Percentiles rank a stretch among this genome's conserved stretches.
phyloP scores from a whole-genome alignment of 2,797 vertebrate genomes.

The Vultur gryphus region DNA sequence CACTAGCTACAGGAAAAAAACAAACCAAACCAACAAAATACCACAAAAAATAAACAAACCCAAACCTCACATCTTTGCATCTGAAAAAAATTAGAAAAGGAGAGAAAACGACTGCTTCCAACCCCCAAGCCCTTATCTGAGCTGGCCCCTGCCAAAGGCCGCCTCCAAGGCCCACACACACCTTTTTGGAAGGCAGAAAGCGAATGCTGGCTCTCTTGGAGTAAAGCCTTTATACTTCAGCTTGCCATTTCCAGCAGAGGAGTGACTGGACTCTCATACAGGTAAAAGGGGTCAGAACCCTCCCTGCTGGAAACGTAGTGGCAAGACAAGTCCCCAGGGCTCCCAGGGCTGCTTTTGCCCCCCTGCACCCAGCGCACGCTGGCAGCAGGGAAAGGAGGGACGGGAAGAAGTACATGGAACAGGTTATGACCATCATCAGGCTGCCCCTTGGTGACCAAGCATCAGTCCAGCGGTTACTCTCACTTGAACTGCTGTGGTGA shows the following conservation, averaged over 20 bases:
- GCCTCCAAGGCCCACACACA: rapidly evolving
- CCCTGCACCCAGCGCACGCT: rapidly evolving
- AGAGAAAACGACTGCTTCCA: neutral
- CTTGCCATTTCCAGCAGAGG: neutral
- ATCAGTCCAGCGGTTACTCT: rapidly evolving
- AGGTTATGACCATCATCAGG: rapidly evolving
- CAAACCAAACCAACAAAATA: neutral
- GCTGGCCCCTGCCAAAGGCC: neutral
- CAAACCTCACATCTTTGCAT: neutral
- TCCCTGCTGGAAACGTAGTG: rapidly evolving
- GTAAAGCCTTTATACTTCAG: too few relatives aligned
- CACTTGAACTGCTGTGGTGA: rapidly evolving
- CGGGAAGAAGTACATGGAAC: rapidly evolving
- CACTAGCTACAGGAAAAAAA: neutral
- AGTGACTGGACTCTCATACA: neutral
- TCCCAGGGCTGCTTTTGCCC: neutral
- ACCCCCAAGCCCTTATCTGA: too few relatives aligned
- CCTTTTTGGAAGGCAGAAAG: neutral
- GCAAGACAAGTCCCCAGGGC: neutral
- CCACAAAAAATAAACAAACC: neutral
- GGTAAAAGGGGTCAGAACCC: neutral
- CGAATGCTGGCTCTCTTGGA: too few relatives aligned
- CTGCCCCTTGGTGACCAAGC: neutral
- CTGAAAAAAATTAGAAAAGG: neutral
- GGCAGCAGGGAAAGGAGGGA: neutral